Conservation (phyloP, 2,797 vertebrate genomes). For the Sebastiscus albofasciatus region DNA sequence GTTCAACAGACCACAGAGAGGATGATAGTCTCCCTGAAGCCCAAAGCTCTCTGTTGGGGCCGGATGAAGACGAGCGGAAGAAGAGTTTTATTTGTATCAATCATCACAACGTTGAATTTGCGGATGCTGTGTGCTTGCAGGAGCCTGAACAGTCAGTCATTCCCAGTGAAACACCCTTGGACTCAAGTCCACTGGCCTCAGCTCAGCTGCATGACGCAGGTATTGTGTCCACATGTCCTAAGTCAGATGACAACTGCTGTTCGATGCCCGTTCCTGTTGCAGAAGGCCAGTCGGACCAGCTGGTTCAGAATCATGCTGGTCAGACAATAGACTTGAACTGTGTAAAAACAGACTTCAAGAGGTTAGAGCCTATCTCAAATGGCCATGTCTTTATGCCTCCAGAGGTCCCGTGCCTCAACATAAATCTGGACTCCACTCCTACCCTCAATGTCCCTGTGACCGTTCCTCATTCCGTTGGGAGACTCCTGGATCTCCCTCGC, state of each 20-base stretch:
- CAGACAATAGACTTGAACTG: conserved; percentile 6
- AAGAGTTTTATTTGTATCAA: neutral
- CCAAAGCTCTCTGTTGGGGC: conserved; percentile 14
- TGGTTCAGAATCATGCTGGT: neutral
- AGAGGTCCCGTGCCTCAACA: neutral
- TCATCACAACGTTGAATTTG: neutral
- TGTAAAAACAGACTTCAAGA: neutral
- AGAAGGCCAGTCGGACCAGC: conserved; percentile 13
- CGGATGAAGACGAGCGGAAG: conserved; percentile 1
- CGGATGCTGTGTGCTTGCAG: neutral
- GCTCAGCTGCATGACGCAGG: conserved; percentile 25
- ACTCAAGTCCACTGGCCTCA: neutral
- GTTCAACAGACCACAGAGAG: conserved; percentile 29
- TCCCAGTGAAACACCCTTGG: neutral
- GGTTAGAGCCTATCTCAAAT: conserved; percentile 20
- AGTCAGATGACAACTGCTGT: conserved; percentile 3
- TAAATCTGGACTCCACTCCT: conserved; percentile 9
- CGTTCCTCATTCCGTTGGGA: neutral
- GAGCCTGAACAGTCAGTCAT: conserved; percentile 16
- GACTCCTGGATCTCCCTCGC: conserved; percentile 62
- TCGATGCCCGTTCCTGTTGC: neutral
- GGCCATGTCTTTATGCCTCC: conserved; percentile 5
- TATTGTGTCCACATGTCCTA: neutral
- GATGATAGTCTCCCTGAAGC: conserved; percentile 12
- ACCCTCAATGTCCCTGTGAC: neutral